These are phyloP conservation scores for Strongylocentrotus purpuratus DNA, from an alignment of 35 echinoderm and acorn worm genomes.

Conservation along the genomic window DNA sequence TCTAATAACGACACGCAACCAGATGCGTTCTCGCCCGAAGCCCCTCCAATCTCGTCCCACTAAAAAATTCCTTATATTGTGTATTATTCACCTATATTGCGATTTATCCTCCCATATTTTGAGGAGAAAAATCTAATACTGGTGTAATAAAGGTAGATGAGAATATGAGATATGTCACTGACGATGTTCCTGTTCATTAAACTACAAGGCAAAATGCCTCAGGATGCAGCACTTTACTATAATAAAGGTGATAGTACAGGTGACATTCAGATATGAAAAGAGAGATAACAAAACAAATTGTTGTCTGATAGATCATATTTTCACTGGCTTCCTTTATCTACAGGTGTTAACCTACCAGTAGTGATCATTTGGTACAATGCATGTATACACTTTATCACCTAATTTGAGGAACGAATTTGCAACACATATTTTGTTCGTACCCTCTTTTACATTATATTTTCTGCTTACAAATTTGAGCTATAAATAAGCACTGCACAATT, in stretches of 20 bases:
- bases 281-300: too few relatives aligned
- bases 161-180: slow-evolving; percentile 17
- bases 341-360: too few relatives aligned
- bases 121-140: slow-evolving; percentile 13
- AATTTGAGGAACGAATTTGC: too few relatives aligned
- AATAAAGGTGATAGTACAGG: neutral
- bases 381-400: too few relatives aligned
- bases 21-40: neutral
- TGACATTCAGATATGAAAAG: neutral
- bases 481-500: too few relatives aligned
- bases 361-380: too few relatives aligned
- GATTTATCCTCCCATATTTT: neutral
- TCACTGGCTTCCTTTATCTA: too few relatives aligned
- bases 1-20: neutral
- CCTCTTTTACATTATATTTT: too few relatives aligned
- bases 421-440: too few relatives aligned
- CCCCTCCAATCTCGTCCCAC: neutral
- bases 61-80: neutral
- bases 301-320: too few relatives aligned
- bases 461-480: too few relatives aligned
- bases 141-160: neutral
- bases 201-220: neutral
- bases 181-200: neutral
- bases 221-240: neutral
- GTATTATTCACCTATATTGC: neutral